Evolutionary conservation across 1,140 invertebrate species (phyloP), one percentile per base, ranked within the genome.

Genomic region (Anastrepha ludens): DNA sequence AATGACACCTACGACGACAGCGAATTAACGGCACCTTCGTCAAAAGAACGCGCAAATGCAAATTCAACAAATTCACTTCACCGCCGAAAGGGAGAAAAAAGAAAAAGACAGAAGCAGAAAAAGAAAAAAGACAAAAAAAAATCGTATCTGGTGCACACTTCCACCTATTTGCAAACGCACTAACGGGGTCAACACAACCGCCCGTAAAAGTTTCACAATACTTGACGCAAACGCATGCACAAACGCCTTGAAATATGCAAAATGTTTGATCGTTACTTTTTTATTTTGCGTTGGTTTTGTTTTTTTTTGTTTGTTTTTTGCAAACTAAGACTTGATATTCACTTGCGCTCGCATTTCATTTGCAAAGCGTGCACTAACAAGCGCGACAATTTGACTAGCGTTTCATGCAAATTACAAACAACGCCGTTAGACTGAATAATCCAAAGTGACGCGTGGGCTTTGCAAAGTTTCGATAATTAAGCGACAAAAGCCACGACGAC

Each of bases 391-490:
- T 67, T 13, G 29, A 11, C 64, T 47, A 39, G 13, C 67, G 44
- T 74, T 47, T 74, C 29, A 81, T 81, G 74, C 74, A 81, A 81
- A 81, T 81, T 47, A 55, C 47, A n/a, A 1, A 7, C 47, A 55
- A n/a, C 41, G 70, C 47, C 5, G 70, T 15, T 47, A 8, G n/a
- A 78, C 74, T 8, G 74, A 8, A 13, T 50, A 78, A 55, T 50
- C n/a, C 74, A 78, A 78, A 78, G 47, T 78, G 74, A 50, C 44
- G 47, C n/a, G 44, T 78, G 7, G 50, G 74, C 67, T 70, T 78
- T 39, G n/a, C 47, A 55, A n/a, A 55, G 47, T 78, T 78, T 50
- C 47, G 44, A 78, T 78, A 55, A 78, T 78, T 78, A 50, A 78
- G 44, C 44, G 47, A 50, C n/a, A 50, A 78, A n/a, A 78, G 74